Evolutionary conservation across 2,888 invertebrate species (phyloP).

Genomic region (Rhogogaster chlorosoma): DNA sequence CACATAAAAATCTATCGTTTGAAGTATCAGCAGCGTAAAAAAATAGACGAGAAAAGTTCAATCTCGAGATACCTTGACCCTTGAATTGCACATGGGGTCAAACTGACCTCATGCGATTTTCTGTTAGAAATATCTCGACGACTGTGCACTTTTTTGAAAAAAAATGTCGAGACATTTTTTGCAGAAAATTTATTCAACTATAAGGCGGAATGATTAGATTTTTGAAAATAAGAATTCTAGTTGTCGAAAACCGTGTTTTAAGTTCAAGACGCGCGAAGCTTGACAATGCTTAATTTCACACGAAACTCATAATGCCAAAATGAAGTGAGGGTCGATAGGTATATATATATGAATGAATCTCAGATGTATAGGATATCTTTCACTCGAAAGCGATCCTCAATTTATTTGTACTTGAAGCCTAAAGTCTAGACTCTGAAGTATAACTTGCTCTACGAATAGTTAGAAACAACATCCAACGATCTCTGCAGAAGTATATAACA

Average conservation of each 20-base stretch:
- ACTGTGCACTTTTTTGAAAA: not conserved
- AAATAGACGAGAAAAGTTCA: too few species aligned
- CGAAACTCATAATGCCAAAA: too few species aligned
- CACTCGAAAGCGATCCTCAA: too few species aligned
- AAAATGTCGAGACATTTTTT: not conserved
- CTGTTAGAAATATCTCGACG: not conserved
- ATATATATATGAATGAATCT: not conserved
- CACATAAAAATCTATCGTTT: too few species aligned
- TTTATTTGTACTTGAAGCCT: too few species aligned
- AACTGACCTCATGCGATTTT: not conserved
- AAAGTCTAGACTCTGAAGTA: too few species aligned
- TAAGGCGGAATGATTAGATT: not conserved
- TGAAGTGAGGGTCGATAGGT: too few species aligned
- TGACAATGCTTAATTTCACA: not conserved
- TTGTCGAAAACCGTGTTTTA: not conserved
- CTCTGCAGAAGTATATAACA: not conserved
- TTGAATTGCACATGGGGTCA: not conserved
- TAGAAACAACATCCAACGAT: too few species aligned
- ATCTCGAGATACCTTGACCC: too few species aligned
- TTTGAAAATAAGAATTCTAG: not conserved
- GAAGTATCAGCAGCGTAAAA: too few species aligned
- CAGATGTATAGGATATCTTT: not conserved
- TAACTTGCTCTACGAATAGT: too few species aligned
- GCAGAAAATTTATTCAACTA: not conserved
- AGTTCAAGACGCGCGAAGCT: not conserved